These are phyloP conservation scores for Gobio gobio DNA, from an alignment of 2,113 vertebrate genomes.

Conservation along the genomic window DNA sequence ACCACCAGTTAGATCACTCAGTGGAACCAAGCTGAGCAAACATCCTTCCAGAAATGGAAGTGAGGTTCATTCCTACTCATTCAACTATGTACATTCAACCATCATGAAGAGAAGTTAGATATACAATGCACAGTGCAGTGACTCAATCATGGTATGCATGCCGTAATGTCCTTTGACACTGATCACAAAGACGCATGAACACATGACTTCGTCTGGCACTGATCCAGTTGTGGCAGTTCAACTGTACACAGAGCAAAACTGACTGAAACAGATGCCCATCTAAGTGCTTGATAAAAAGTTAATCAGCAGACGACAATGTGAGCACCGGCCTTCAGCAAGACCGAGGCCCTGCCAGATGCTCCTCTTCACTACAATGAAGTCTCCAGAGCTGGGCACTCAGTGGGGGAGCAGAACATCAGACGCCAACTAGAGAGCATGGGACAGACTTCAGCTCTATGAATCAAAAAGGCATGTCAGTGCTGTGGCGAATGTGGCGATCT, in stretches of 20 bases:
- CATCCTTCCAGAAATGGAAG: not conserved
- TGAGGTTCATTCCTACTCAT: not conserved
- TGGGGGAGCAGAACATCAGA: constrained; percentile 33
- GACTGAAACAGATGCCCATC: constrained; percentile 77
- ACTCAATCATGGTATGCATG: not conserved
- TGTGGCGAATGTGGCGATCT: not conserved
- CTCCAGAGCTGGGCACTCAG: constrained; percentile 72
- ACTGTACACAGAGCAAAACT: constrained; percentile 64
- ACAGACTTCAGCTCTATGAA: not conserved
- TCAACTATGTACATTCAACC: not conserved
- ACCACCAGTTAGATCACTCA: not conserved
- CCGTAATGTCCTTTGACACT: not conserved
- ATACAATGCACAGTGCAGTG: not conserved
- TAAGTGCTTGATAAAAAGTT: constrained; percentile 83
- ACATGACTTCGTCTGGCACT: constrained; percentile 65
- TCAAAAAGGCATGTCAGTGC: not conserved
- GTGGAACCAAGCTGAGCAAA: not conserved
- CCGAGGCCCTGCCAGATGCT: constrained; percentile 73
- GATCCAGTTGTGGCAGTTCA: constrained; percentile 73
- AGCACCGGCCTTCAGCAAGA: constrained; percentile 72
- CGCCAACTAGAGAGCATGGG: not conserved
- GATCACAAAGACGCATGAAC: constrained; percentile 67
- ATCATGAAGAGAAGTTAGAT: not conserved
- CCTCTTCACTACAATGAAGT: constrained; percentile 68
- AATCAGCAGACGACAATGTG: constrained; percentile 71